Evolutionary conservation across 2,113 vertebrate genomes (phyloP).

Genomic region (Phylloscopus trochiloides): DNA sequence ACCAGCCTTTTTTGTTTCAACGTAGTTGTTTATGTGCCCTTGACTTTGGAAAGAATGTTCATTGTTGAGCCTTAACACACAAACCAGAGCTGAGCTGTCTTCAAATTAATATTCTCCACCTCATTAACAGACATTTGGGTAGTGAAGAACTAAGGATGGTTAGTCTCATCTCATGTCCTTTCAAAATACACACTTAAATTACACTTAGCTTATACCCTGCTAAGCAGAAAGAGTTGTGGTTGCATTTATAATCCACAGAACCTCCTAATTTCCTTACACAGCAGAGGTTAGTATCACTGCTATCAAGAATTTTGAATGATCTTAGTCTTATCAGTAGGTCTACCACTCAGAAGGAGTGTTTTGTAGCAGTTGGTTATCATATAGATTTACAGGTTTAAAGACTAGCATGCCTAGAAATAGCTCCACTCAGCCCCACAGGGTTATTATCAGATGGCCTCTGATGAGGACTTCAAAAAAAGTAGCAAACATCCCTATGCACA

Average conservation of each 20-base stretch:
- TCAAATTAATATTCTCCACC: background rate
- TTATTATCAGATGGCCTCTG: background rate
- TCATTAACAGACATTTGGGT: background rate
- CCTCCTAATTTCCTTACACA: background rate
- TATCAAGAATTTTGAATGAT: background rate
- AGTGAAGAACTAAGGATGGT: background rate
- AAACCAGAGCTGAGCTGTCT: background rate
- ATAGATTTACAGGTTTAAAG: background rate
- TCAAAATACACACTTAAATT: background rate
- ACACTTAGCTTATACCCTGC: background rate
- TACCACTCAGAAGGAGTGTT: background rate
- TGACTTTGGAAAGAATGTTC: background rate
- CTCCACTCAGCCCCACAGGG: background rate
- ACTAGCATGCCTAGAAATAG: background rate
- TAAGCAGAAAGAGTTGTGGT: background rate
- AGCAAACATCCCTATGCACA: background rate
- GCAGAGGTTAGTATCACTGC: background rate
- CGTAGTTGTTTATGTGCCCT: background rate
- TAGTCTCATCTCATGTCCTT: background rate
- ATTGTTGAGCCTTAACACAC: background rate
- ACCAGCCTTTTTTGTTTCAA: background rate
- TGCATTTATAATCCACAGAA: background rate
- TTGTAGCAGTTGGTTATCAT: background rate
- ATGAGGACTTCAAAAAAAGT: background rate
- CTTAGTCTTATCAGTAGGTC: background rate